Evolutionary conservation across 2,888 invertebrate genomes (phyloP).

Genomic region (Neoitamus cyanurus): DNA sequence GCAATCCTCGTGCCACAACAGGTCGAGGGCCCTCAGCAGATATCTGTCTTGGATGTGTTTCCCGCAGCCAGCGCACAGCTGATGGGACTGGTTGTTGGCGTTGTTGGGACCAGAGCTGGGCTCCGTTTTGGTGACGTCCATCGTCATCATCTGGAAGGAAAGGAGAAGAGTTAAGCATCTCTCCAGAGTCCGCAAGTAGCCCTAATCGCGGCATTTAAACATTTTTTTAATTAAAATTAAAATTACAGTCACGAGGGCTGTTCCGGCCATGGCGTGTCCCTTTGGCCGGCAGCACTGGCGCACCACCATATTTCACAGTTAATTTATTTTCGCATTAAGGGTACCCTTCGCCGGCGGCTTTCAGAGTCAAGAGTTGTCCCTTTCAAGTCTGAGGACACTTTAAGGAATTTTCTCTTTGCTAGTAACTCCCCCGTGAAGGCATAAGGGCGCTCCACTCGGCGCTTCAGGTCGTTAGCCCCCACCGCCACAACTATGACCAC

Average conservation of each 20-base stretch:
- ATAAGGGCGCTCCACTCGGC: not conserved
- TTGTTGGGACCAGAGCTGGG: slow-evolving; percentile 67
- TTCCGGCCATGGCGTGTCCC: not conserved
- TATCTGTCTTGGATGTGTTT: slow-evolving; percentile 93
- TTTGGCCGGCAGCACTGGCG: not conserved
- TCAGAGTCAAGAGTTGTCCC: not conserved
- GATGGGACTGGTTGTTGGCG: slow-evolving; percentile 64
- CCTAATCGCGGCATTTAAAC: not conserved
- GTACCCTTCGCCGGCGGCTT: not conserved
- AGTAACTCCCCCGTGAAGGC: not conserved
- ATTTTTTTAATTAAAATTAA: slow-evolving; percentile 43
- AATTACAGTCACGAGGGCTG: slow-evolving; percentile 10
- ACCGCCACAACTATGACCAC: not conserved
- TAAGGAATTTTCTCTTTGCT: not conserved
- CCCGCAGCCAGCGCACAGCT: slow-evolving; percentile 90
- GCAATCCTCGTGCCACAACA: slow-evolving; percentile 98
- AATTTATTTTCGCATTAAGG: slow-evolving; percentile 32
- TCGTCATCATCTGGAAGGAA: slow-evolving; percentile 76
- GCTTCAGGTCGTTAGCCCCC: not conserved
- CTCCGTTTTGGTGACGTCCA: slow-evolving; percentile 88
- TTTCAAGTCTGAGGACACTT: slow-evolving; percentile 24
- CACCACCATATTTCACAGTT: slow-evolving; percentile 25
- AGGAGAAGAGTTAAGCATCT: slow-evolving; percentile 23
- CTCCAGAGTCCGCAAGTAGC: not conserved
- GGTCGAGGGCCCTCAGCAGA: slow-evolving; percentile 90